These are phyloP conservation scores for Bimastos eiseni DNA, from an alignment of 2,888 invertebrate species.

Conservation along the genomic window DNA sequence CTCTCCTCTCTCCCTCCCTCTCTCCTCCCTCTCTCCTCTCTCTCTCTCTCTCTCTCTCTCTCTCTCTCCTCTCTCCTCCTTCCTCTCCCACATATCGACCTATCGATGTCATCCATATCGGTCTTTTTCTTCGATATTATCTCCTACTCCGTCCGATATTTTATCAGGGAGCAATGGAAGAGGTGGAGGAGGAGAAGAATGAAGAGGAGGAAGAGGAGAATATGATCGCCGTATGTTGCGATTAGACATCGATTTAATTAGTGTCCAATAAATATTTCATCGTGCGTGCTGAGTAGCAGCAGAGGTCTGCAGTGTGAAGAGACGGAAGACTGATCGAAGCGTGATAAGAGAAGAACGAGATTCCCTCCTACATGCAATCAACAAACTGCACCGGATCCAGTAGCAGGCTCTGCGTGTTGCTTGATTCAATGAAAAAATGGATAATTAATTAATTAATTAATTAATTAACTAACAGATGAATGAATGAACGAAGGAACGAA, in stretches of 20 bases:
- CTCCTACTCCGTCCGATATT: neutral
- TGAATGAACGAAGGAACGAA: no score
- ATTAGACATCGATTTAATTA: slow-evolving; percentile 13
- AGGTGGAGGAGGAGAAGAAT: no score
- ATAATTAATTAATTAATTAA: neutral
- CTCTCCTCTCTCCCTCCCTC: no score
- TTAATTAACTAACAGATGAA: no score
- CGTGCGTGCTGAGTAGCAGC: neutral
- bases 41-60: no score
- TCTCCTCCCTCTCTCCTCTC: no score
- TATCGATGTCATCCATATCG: no score
- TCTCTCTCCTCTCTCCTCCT: no score
- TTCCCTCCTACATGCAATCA: neutral
- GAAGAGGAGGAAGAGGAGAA: neutral
- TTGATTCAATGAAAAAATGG: no score
- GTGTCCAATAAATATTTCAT: slow-evolving; percentile 13
- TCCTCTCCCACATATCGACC: no score
- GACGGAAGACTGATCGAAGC: neutral
- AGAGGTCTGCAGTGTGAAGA: neutral
- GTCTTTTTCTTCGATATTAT: neutral
- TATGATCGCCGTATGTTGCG: neutral
- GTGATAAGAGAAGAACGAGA: neutral
- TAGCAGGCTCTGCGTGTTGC: neutral
- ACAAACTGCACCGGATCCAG: neutral
- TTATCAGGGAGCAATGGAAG: neutral